A percentile compares a stretch with the other conserved stretches of the same genome.
Conservation (phyloP, 2,797 vertebrate genomes). For the Myiotriccus ornatus region DNA sequence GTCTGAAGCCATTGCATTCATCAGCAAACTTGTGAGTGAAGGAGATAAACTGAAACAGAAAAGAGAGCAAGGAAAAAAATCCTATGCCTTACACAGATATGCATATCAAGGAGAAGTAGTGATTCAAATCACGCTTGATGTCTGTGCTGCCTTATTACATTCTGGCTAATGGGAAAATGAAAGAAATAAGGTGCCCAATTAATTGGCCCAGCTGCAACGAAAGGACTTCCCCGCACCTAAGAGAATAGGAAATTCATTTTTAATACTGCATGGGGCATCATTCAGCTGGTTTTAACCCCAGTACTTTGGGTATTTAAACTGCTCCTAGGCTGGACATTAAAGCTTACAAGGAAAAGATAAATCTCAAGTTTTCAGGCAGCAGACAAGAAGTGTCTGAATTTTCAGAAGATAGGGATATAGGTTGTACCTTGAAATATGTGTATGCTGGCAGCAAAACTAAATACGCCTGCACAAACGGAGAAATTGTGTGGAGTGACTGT, state of each 20-base stretch:
- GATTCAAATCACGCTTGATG: slow-evolving; percentile 18
- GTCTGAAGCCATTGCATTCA: not conserved
- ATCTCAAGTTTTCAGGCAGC: not conserved
- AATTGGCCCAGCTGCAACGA: slow-evolving; percentile 13
- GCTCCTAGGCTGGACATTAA: not conserved
- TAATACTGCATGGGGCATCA: not conserved
- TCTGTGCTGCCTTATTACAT: not conserved
- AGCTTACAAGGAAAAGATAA: not conserved
- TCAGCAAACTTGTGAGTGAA: not conserved
- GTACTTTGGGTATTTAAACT: slow-evolving; percentile 3
- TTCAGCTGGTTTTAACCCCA: slow-evolving; percentile 22
- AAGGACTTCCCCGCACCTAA: slow-evolving; percentile 14
- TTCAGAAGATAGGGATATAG: slow-evolving; percentile 11
- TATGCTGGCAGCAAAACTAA: not conserved
- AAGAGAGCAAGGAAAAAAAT: not conserved
- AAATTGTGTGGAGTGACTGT: not conserved
- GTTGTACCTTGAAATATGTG: not conserved
- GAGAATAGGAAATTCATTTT: slow-evolving; percentile 42
- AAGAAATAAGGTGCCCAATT: slow-evolving; percentile 15
- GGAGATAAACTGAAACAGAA: slow-evolving; percentile 29
- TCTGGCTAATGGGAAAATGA: not conserved
- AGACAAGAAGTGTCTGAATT: slow-evolving; percentile 3
- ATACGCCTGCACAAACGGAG: not conserved
- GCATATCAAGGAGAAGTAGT: not conserved
- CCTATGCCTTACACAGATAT: not conserved